Percentiles rank a stretch among this genome's conserved stretches.
Evolutionary conservation across 2,113 vertebrate genomes (phyloP).

Genomic region (Ondatra zibethicus): DNA sequence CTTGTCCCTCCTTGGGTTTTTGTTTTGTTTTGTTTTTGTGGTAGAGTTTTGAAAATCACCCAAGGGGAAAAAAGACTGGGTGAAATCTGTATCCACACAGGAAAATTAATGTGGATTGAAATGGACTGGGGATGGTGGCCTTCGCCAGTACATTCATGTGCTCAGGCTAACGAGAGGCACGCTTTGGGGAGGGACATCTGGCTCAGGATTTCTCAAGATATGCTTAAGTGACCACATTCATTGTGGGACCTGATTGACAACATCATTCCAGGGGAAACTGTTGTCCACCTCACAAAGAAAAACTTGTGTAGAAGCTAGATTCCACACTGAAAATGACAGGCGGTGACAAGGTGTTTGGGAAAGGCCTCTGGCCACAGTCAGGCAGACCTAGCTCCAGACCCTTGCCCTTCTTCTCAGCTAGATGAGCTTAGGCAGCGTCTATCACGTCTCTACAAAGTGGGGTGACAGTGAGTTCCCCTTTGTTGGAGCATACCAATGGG

Average conservation of each 20-base stretch:
- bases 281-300: background rate
- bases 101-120: conserved; percentile 64
- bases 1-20: conserved; percentile 64
- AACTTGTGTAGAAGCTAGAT: background rate
- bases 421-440: background rate
- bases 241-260: background rate
- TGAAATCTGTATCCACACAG: conserved; percentile 46
- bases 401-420: background rate
- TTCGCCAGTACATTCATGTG: background rate
- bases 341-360: background rate
- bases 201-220: fast-evolving
- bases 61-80: conserved; percentile 19
- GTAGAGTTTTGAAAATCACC: conserved; percentile 72
- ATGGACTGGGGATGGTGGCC: background rate
- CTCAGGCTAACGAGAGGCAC: background rate
- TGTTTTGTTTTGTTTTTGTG: conserved; percentile 68
- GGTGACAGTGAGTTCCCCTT: background rate
- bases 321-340: background rate
- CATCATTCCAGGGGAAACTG: no score
- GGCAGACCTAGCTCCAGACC: background rate
- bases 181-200: background rate
- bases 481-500: background rate
- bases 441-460: background rate
- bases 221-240: background rate
- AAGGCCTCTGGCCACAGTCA: background rate